Base-by-base conservation (phyloP, 2,113 vertebrate genomes). In the Coptodon rendalli region DNA sequence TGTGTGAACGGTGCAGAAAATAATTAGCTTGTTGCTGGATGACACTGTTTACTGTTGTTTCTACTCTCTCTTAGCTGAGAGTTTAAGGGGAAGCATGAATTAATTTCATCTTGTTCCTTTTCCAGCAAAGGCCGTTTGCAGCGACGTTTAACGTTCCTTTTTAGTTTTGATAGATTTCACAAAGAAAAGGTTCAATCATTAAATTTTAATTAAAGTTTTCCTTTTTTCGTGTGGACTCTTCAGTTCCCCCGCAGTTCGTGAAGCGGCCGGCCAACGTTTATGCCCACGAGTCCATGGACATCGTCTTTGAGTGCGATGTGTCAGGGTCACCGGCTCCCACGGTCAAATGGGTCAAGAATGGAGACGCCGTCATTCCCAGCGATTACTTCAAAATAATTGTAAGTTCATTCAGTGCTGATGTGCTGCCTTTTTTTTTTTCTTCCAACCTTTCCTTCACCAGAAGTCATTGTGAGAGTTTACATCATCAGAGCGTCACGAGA, bases 351-450 rank as follows among this genome's bases (percentile, higher is more conserved):
- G 96, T 99, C 71, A 99, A 99, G 94, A 99, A 99, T 5, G 98
- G 98, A 54, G 99, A 99, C 3, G 92, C 98, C 27, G 98, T 99
- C 73, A 99, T 99, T 86, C 99, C 99, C 40, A 99, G 98, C 4
- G 99, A 99, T 95, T 99, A 99, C 93, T 99, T 99, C 95, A 98
- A 98, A 94, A 99, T 99, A 7, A 96, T 98, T 52, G 99, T 99
- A 88, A 97, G 98, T 96, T 87, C 4, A 36, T 29, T 40, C 31
- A 24, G 3, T 31, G 6, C 9, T 17, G 1, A 56, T 76, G 31
- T 80, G 3, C 2, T 13, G 50, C 11, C 3, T 57, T 48, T 66
- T 7, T 48, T 16, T 29, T 1, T 5, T 17, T 2, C 2, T 34
- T n/a, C 31, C 61, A 66, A n/a, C 34, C 11, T 85, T 68, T 81